Conservation (phyloP, 2,888 invertebrate species). For the Pachydiplax longipennis region DNA sequence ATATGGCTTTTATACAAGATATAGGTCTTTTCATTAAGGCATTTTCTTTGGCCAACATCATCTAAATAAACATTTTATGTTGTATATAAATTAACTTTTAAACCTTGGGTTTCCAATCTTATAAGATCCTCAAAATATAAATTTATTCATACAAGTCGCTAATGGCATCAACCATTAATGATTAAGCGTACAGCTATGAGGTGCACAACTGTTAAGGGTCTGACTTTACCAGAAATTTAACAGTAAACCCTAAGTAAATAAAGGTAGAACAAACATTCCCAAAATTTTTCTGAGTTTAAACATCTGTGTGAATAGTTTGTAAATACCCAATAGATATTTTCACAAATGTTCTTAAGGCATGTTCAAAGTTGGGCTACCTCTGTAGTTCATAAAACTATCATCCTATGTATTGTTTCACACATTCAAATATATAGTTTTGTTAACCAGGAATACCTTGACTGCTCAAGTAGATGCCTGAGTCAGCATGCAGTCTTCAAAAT, state of each 20-base stretch:
- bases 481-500: constrained; percentile 5
- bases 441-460: constrained; percentile 34
- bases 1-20: neutral
- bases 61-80: constrained; percentile 21
- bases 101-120: neutral
- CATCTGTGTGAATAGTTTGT: neutral
- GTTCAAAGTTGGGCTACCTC: constrained; percentile 36
- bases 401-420: constrained; percentile 35
- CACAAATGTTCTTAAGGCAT: constrained; percentile 33
- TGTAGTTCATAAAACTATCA: constrained; percentile 40
- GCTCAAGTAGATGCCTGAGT: constrained; percentile 21
- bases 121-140: constrained; percentile 29
- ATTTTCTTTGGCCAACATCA: neutral
- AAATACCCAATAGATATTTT: neutral
- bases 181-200: constrained; percentile 36
- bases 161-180: neutral
- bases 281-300: constrained; percentile 9
- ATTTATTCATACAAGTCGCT: constrained; percentile 4
- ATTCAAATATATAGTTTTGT: constrained; percentile 38
- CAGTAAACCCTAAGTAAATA: constrained; percentile 34
- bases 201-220: constrained; percentile 30
- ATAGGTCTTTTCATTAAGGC: constrained; percentile 5
- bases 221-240: constrained; percentile 34
- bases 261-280: constrained; percentile 30
- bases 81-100: constrained; percentile 10